Base-by-base conservation (phyloP, 2,888 invertebrate species). In the Crepidodera aurea region DNA sequence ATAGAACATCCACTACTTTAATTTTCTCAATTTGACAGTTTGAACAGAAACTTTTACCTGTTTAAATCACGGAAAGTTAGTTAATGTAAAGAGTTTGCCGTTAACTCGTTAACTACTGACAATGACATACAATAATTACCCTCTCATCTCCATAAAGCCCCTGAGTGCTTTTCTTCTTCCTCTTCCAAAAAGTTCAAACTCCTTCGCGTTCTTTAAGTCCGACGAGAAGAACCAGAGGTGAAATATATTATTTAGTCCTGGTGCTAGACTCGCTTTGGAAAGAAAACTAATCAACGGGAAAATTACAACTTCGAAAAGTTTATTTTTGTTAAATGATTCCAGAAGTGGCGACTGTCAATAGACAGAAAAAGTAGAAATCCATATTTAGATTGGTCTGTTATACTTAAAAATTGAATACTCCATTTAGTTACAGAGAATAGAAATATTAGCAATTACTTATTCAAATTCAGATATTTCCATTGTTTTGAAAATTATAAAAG, bases 41-140 rank as follows among this genome's bases (percentile, higher is more conserved):
- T 51, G 57, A 57, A 54, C 53, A 51, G 60, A 55, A 59, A 55
- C 46, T 67, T 67, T 60, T 46, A 64, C 67, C 67, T 65, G 60
- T 60, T 57, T 65, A 65, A 62, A 64, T 67, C 62, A 65, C 64
- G 53, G 37, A 46, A 62, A 67, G 64, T 67, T 67, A 53, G 66
- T 66, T 62, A 60, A 62, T 60, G 65, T 55, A 62, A 60, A 60
- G 64, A 64, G 64, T 62, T 65, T 50, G 59, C 59, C 61, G 63
- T 63, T 63, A 67, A 65, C 63, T 70, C 71, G 70, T 71, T 72
- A 71, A 70, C 71, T 69, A 64, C 69, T 69, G 72, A 72, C 72
- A 71, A 71, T 69, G 71, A 72, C 69, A 68, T 67, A 71, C 71
- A 67, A 69, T 72, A 70, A 72, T 72, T 72, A 69, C 71, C 69